Conservation (phyloP, 2,797 vertebrate species). For the Margarornis squamiger region DNA sequence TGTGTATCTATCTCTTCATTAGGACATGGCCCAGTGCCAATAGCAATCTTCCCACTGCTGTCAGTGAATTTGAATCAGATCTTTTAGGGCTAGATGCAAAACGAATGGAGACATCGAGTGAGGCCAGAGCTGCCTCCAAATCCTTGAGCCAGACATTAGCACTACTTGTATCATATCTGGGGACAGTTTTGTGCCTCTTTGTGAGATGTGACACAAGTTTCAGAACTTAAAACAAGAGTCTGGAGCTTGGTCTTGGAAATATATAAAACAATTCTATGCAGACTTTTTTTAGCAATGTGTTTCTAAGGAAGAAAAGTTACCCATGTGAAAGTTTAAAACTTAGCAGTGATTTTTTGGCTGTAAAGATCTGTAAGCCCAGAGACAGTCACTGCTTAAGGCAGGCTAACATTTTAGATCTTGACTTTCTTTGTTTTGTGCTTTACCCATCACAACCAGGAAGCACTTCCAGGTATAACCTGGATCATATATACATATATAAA, state of each 20-base stretch:
- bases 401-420: neutral
- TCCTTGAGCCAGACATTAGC: neutral
- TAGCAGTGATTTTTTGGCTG: neutral
- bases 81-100: neutral
- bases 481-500: neutral
- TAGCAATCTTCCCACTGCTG: neutral
- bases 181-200: neutral
- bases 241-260: neutral
- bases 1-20: neutral
- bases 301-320: neutral
- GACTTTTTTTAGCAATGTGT: neutral
- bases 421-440: neutral
- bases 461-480: neutral
- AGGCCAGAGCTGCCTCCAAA: neutral
- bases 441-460: neutral
- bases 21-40: neutral
- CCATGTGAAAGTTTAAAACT: neutral
- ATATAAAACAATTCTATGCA: neutral
- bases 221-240: neutral
- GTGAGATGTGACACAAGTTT: neutral
- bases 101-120: neutral
- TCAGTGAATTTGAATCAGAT: neutral
- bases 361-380: neutral
- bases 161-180: neutral
- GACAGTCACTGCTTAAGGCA: neutral